A percentile compares a stretch with the other conserved stretches of the same genome.
phyloP scores from a whole-genome alignment of 2,888 invertebrate species.

The Caenorhabditis drosophilae region DNA sequence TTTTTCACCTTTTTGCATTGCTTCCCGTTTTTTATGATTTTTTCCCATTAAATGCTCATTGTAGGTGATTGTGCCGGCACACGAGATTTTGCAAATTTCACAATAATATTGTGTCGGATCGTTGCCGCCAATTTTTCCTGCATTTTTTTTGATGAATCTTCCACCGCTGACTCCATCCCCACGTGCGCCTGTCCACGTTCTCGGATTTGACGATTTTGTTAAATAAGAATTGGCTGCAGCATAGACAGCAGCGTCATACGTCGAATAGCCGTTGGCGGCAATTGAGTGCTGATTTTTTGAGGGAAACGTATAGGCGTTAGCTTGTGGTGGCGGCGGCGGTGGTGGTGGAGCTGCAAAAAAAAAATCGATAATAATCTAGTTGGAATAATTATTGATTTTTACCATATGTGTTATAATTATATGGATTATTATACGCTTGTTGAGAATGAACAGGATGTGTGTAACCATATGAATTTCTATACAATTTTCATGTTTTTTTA shows the following conservation, averaged over 20 bases:
- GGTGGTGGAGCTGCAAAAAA: too few species aligned
- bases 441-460: too few species aligned
- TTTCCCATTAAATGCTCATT: conserved; percentile 96
- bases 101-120: conserved; percentile 72
- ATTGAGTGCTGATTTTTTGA: too few species aligned
- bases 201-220: not conserved
- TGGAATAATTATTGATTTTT: too few species aligned
- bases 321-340: conserved; percentile 22
- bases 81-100: conserved; percentile 84
- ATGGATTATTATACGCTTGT: too few species aligned
- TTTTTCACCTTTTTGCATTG: conserved; percentile 76
- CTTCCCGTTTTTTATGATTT: conserved; percentile 98
- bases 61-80: conserved; percentile 76
- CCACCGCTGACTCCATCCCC: not conserved
- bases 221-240: conserved; percentile 80
- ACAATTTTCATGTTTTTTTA: too few species aligned
- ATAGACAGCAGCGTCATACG: conserved; percentile 90
- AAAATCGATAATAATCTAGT: too few species aligned
- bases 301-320: too few species aligned
- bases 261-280: not conserved
- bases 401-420: too few species aligned
- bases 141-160: too few species aligned
- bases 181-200: not conserved
- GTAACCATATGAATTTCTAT: too few species aligned
- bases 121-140: not conserved